Conservation (phyloP, 2,888 invertebrate species). For the Platynereis dumerilii region DNA sequence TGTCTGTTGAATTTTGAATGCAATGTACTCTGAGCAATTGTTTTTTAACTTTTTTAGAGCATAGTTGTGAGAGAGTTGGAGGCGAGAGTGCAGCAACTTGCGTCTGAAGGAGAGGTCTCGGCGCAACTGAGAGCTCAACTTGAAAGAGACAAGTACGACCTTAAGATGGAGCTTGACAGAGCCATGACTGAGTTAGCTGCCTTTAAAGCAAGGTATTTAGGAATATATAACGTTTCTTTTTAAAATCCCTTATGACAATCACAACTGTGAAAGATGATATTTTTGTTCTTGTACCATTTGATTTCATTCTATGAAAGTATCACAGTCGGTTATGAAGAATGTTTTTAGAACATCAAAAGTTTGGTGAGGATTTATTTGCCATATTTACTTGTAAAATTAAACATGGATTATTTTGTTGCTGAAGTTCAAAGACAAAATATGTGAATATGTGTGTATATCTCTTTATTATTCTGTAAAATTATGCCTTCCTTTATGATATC, state of each 20-base stretch:
- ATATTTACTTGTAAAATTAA: too few relatives aligned
- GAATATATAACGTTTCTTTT: neutral
- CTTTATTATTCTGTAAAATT: too few relatives aligned
- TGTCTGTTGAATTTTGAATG: neutral
- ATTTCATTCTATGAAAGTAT: too few relatives aligned
- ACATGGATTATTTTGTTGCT: too few relatives aligned
- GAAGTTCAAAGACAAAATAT: too few relatives aligned
- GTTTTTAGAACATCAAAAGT: too few relatives aligned
- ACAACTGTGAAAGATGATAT: neutral
- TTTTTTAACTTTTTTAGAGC: neutral
- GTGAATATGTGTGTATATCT: too few relatives aligned
- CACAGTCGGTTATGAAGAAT: too few relatives aligned
- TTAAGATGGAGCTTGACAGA: slow-evolving; percentile 45
- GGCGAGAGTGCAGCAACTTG: slow-evolving; percentile 54
- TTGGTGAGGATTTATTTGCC: too few relatives aligned
- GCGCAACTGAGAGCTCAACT: slow-evolving; percentile 44
- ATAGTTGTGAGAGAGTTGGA: slow-evolving; percentile 52
- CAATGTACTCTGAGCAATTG: neutral
- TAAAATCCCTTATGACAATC: neutral
- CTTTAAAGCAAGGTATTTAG: slow-evolving; percentile 37
- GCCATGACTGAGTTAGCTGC: slow-evolving; percentile 44
- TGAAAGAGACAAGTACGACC: slow-evolving; percentile 54
- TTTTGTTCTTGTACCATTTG: too few relatives aligned
- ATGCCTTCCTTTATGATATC: neutral
- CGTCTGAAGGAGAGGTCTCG: slow-evolving; percentile 54